Conservation (phyloP, 2,888 invertebrate genomes). For the Asteroscopus sphinx region DNA sequence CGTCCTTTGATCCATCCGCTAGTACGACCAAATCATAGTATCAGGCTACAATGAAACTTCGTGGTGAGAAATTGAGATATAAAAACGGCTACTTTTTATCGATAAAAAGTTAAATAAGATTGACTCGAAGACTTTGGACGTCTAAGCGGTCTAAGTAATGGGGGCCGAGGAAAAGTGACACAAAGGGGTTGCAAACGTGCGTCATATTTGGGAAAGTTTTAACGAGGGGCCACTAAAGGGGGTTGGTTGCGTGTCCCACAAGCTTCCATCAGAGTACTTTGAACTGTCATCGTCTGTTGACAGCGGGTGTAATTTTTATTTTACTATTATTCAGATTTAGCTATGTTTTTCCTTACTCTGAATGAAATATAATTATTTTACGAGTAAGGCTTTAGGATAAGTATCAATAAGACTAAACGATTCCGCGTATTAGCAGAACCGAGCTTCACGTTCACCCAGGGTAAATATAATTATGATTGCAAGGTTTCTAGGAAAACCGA, state of each 20-base stretch:
- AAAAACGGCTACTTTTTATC: conserved; percentile 63
- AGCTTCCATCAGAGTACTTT: conserved; percentile 78
- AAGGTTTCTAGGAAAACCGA: conserved; percentile 18
- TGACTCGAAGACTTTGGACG: conserved; percentile 70
- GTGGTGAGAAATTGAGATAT: conserved; percentile 56
- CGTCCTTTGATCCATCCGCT: conserved; percentile 71
- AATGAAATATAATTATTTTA: conserved; percentile 12
- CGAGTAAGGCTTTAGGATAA: no score
- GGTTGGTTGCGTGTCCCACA: conserved; percentile 75
- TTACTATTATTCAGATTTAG: conserved; percentile 7
- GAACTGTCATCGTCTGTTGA: conserved; percentile 74
- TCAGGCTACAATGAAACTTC: conserved; percentile 71
- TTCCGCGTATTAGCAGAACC: background rate
- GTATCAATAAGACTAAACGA: no score
- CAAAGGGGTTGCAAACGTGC: conserved; percentile 82
- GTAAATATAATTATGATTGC: conserved; percentile 18
- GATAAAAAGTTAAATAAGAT: conserved; percentile 71
- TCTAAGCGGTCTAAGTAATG: conserved; percentile 71
- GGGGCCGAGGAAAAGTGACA: conserved; percentile 74
- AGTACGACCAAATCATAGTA: conserved; percentile 77
- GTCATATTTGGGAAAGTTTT: conserved; percentile 85
- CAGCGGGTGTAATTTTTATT: conserved; percentile 56
- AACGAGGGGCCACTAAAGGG: conserved; percentile 77
- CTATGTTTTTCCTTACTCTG: background rate
- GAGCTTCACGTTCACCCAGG: background rate